Evolutionary conservation across 2,113 vertebrate genomes (phyloP).

Genomic region (Triplophysa rosa): DNA sequence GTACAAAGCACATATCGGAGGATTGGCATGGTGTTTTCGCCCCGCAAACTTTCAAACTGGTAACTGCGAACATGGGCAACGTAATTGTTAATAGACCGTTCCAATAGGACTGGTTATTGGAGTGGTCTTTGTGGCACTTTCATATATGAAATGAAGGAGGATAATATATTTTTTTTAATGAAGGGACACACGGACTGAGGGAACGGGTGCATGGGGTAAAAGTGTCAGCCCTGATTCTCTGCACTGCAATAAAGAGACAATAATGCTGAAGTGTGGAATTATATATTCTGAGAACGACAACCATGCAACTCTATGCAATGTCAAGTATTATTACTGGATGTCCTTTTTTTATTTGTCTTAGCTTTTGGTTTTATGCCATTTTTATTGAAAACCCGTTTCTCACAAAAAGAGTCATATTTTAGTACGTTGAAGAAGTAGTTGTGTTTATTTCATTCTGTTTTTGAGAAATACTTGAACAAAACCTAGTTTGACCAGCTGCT

Average conservation of each 20-base stretch:
- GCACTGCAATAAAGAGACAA: conserved; percentile 76
- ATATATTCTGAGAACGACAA: conserved; percentile 67
- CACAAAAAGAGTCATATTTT: conserved; percentile 72
- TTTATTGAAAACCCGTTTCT: conserved; percentile 62
- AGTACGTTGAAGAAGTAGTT: conserved; percentile 63
- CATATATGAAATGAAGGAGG: conserved; percentile 51
- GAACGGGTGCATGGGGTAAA: conserved; percentile 55
- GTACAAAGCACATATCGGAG: conserved; percentile 28
- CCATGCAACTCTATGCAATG: conserved; percentile 83
- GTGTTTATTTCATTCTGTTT: conserved; percentile 77
- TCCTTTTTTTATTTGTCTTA: conserved; percentile 58
- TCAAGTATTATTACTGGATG: conserved; percentile 77
- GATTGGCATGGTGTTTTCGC: conserved; percentile 39
- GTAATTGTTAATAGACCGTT: conserved; percentile 49
- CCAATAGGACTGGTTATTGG: conserved; percentile 50
- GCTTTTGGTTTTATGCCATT: conserved; percentile 68
- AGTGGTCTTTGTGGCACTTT: conserved; percentile 64
- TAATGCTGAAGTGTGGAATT: conserved; percentile 73
- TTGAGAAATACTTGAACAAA: conserved; percentile 92
- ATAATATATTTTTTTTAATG: conserved; percentile 68
- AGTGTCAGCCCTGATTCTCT: conserved; percentile 58
- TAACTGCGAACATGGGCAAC: conserved; percentile 39
- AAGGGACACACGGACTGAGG: conserved; percentile 60
- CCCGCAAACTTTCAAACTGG: conserved; percentile 39
- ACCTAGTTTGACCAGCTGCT: conserved; percentile 85